phyloP scores from a whole-genome alignment of 1,140 invertebrate species.

The Oppia nitens region DNA sequence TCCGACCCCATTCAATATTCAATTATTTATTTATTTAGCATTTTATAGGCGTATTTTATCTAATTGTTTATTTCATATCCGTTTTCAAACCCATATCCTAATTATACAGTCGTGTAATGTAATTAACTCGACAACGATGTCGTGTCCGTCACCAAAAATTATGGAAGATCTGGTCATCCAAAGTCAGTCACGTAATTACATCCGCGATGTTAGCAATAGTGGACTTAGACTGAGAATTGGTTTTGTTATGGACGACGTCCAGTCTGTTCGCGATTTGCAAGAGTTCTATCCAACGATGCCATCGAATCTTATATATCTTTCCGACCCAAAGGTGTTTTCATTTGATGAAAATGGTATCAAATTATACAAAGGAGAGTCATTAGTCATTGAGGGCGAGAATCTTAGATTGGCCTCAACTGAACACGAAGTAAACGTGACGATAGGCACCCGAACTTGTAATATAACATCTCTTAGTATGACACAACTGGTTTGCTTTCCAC shows the following conservation, averaged over 20 bases:
- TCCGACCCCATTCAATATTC: no score
- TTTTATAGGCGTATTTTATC: no score
- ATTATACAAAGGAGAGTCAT: constrained; percentile 77
- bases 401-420: constrained; percentile 78
- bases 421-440: constrained; percentile 78
- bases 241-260: constrained; percentile 90
- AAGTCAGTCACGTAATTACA: not conserved
- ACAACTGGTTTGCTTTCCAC: constrained; percentile 76
- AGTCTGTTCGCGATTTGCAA: constrained; percentile 65
- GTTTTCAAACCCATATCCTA: not conserved
- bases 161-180: not conserved
- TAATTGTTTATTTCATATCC: no score
- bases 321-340: constrained; percentile 69
- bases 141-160: constrained; percentile 77
- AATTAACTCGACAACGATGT: constrained; percentile 74
- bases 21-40: no score
- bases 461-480: constrained; percentile 73
- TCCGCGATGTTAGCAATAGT: constrained; percentile 17
- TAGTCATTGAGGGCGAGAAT: constrained; percentile 88
- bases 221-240: constrained; percentile 42
- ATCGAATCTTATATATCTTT: constrained; percentile 64
- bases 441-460: constrained; percentile 71
- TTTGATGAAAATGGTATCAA: constrained; percentile 39
- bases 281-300: constrained; percentile 62
- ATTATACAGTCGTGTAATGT: constrained; percentile 44